Base-by-base conservation (phyloP, 2,113 vertebrate species). In the Pygoscelis antarcticus region DNA sequence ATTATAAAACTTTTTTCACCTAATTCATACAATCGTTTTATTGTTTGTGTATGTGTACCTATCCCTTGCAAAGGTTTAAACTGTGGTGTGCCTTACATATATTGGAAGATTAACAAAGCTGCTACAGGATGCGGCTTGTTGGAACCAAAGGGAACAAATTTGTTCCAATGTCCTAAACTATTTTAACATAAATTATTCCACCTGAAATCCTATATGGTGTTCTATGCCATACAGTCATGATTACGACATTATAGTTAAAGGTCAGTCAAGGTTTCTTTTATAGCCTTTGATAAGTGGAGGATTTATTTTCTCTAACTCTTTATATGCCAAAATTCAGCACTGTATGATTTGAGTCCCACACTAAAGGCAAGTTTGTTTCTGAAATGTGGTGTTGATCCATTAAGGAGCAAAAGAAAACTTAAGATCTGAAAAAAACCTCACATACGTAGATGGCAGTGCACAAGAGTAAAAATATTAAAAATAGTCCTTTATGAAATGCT, bases 141-240 rank as follows among this genome's bases (percentile, higher is more conserved):
- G 69, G 69, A 89, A 95, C 84, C 87, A 96, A 96, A 92, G 90
- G 55, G 57, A 96, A 94, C 44, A 78, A 78, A 94, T 95, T 83
- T 93, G 65, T 89, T 96, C 64, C 74, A 62, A 68, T 83, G 75
- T 81, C 82, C 89, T 89, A 47, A 95, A 87, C 26, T 36, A 38
- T 86, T 93, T 87, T 87, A 91, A 91, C 83, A 89, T 61, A 87
- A 97, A 95, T 80, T 70, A 90, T 92, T 96, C 84, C 81, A 90
- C 36, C 44, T 90, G 92, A 91, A 96, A 97, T 83, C 20, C 75
- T 90, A 95, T 80, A 91, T 10, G 9, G 87, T 95, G 93, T 94
- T 87, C 87, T 74, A 51, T 52, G 40, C 74, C 94, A 71, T 74
- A 78, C 1, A 87, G 30, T 44, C 36, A 89, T 30, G 49, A 95